Base-by-base conservation (phyloP, 2,797 vertebrate species). In the Hybognathus amarus region DNA sequence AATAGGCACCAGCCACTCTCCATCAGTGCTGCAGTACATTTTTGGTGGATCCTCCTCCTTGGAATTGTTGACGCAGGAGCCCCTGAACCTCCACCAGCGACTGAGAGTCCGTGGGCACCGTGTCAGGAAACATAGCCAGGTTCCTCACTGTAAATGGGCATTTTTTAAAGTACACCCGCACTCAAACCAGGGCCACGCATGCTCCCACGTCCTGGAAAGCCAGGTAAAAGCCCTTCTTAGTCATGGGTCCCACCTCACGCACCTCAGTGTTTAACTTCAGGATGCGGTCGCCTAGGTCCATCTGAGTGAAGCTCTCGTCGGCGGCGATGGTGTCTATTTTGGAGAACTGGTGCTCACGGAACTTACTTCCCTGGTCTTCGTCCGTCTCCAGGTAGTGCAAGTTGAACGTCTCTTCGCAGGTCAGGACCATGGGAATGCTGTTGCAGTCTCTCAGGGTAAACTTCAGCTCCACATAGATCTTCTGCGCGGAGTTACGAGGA, bases 21-120 rank as follows among this genome's bases (percentile, higher is more conserved):
- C 98, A 86, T 99, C 98, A 0, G 97, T 98, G 90, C 98, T 99
- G 94, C 98, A 99, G 93, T 98, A 99, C 98, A 99, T 99, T 94
- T 96, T 96, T 59, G 98, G 98, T 4, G 96, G 93, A 77, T 99
- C 98, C 88, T 99, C 97, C 91, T 98, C 97, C 93, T 96, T 97
- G 83, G 98, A 99, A 91, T 99, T 95, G 91, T 99, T 99, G 93
- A 99, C 98, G 83, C 98, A 99, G 78, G 94, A 97, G 88, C 98
- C 98, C 88, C 95, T 94, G n/a, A 86, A 99, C 98, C 92, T 99
- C 98, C 93, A 99, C 98, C 90, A 99, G 89, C 0, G 98, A 98
- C 89, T 98, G 97, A 70, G 97, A 97, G 95, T 99, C 97, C 94
- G 96, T 97, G 85, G 97, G 97, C 84, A 99, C 96, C 0, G 98